phyloP scores from a whole-genome alignment of 1,140 invertebrate species.

The Eumaeus atala region DNA sequence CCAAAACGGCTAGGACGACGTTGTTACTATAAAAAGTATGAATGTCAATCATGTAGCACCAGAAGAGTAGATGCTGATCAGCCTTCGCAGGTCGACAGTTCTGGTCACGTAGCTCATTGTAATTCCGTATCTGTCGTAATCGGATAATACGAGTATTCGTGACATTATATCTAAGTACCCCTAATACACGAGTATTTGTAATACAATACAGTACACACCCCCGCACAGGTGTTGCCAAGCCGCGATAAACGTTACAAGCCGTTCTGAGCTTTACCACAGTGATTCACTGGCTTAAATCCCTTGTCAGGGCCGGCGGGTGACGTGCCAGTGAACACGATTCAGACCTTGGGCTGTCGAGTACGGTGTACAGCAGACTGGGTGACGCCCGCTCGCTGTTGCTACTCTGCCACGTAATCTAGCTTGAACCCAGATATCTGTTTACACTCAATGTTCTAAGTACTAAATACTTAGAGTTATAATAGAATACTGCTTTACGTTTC shows the following conservation, averaged over 20 bases:
- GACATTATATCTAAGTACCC: not conserved
- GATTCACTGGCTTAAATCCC: not conserved
- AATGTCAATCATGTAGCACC: too few relatives aligned
- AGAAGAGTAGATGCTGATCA: too few relatives aligned
- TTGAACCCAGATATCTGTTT: slow-evolving; percentile 1
- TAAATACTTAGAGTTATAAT: not conserved
- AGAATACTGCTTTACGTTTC: not conserved
- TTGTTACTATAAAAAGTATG: too few relatives aligned
- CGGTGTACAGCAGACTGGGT: not conserved
- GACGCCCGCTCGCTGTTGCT: slow-evolving; percentile 2
- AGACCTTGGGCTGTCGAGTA: not conserved
- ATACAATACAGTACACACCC: not conserved
- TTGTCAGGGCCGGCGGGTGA: not conserved
- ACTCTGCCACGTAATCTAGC: not conserved
- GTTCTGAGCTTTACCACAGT: not conserved
- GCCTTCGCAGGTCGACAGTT: too few relatives aligned
- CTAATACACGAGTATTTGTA: not conserved
- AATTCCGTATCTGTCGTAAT: not conserved
- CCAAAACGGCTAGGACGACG: too few relatives aligned
- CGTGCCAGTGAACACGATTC: not conserved
- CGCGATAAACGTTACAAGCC: not conserved
- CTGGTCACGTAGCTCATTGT: too few relatives aligned
- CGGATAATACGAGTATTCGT: not conserved
- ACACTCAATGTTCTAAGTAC: not conserved
- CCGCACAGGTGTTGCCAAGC: not conserved